Conservation (phyloP, 2,113 vertebrate genomes). For the Cebus imitator region DNA sequence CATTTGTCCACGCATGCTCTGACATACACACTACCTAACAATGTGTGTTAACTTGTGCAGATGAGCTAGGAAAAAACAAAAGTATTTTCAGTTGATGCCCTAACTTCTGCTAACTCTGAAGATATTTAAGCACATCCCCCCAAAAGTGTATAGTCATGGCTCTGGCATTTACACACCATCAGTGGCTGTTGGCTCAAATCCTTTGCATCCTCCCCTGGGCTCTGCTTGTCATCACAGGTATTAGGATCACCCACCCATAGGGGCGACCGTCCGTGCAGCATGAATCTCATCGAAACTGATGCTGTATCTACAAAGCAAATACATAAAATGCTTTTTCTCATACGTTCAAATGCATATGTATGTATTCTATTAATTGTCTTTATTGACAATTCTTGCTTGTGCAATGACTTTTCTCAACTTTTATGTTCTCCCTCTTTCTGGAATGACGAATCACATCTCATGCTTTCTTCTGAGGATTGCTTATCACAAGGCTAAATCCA, state of each 20-base stretch:
- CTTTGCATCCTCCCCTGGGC: rapidly evolving
- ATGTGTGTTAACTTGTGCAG: background rate
- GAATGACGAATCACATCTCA: background rate
- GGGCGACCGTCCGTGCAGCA: background rate
- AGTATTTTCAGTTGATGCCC: background rate
- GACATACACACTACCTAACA: background rate
- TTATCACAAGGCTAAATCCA: conserved; percentile 48
- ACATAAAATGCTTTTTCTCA: rapidly evolving
- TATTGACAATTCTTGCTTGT: background rate
- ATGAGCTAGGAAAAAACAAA: background rate
- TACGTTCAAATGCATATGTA: too few relatives aligned
- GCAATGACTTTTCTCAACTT: background rate
- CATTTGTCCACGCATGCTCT: background rate
- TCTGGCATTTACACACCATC: background rate
- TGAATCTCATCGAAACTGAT: background rate
- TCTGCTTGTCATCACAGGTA: background rate
- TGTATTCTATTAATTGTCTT: background rate
- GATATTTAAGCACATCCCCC: background rate
- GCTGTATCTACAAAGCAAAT: background rate
- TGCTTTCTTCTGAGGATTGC: conserved; percentile 36
- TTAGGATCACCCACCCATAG: background rate
- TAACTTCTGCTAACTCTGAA: background rate
- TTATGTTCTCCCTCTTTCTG: background rate
- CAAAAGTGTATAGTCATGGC: background rate
- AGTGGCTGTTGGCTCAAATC: background rate